phyloP scores from a whole-genome alignment of 1,140 invertebrate genomes.

The Aphidius gifuensis region DNA sequence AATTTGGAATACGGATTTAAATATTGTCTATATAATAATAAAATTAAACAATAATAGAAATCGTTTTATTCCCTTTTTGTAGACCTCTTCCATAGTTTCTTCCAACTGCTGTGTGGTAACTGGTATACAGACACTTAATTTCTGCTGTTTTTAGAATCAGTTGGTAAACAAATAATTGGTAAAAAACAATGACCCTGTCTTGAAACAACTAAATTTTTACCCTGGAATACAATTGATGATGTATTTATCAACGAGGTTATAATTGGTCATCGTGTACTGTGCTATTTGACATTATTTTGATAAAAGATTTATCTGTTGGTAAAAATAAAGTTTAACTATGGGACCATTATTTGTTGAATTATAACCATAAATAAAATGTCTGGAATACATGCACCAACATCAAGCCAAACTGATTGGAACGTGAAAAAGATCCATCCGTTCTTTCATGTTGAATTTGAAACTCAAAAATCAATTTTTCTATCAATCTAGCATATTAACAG shows the following conservation, averaged over 20 bases:
- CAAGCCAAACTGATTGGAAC: slow-evolving; percentile 46
- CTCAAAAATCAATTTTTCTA: too few relatives aligned
- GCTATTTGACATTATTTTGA: slow-evolving; percentile 46
- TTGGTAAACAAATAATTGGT: slow-evolving; percentile 55
- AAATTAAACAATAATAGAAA: too few relatives aligned
- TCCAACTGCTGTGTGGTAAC: too few relatives aligned
- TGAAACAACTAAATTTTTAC: slow-evolving; percentile 51
- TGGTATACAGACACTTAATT: too few relatives aligned
- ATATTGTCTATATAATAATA: too few relatives aligned
- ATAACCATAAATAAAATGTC: slow-evolving; percentile 51
- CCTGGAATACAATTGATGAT: slow-evolving; percentile 55
- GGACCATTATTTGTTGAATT: slow-evolving; percentile 48
- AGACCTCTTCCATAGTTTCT: too few relatives aligned
- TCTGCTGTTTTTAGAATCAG: slow-evolving; percentile 55
- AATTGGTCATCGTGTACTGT: slow-evolving; percentile 51
- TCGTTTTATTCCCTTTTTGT: too few relatives aligned
- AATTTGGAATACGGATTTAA: too few relatives aligned
- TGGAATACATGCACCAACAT: slow-evolving; percentile 52
- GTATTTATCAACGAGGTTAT: slow-evolving; percentile 64
- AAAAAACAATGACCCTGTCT: slow-evolving; percentile 45
- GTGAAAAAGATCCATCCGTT: slow-evolving; percentile 38
- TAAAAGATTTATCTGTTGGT: slow-evolving; percentile 40
- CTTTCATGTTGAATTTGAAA: too few relatives aligned
- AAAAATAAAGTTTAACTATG: slow-evolving; percentile 39
- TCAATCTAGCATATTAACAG: too few relatives aligned